Conservation (phyloP, 2,113 vertebrate genomes). For the Cynoglossus semilaevis region DNA sequence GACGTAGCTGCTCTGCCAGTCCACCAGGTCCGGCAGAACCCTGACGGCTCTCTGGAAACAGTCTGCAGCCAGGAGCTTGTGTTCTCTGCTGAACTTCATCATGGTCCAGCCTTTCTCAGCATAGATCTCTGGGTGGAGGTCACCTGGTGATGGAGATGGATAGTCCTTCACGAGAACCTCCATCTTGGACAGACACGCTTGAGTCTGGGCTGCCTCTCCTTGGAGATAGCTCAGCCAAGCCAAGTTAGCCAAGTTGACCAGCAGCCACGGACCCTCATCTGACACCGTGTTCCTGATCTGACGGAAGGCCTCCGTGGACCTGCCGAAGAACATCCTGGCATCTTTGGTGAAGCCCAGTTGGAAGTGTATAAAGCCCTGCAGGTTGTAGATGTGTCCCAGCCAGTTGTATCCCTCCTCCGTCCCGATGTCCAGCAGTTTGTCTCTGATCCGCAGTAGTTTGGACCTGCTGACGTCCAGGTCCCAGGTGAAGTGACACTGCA, state of each 20-base stretch:
- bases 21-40: constrained; percentile 58
- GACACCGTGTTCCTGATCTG: constrained; percentile 49
- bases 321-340: constrained; percentile 38
- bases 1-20: constrained; percentile 51
- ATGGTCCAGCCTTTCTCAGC: constrained; percentile 69
- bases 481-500: constrained; percentile 67
- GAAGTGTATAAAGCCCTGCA: constrained; percentile 54
- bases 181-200: constrained; percentile 34
- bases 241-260: constrained; percentile 62
- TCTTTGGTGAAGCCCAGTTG: background rate
- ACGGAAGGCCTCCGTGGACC: constrained; percentile 50
- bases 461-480: constrained; percentile 13
- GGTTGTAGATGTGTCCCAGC: constrained; percentile 67
- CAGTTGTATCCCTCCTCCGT: constrained; percentile 37
- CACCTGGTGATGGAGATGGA: constrained; percentile 33
- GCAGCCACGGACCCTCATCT: constrained; percentile 61
- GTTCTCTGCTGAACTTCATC: constrained; percentile 40
- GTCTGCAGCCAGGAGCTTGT: constrained; percentile 26
- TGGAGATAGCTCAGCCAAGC: constrained; percentile 57
- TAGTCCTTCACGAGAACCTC: constrained; percentile 18
- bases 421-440: constrained; percentile 54
- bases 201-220: constrained; percentile 26
- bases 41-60: constrained; percentile 58
- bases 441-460: constrained; percentile 23
- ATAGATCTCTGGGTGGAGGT: constrained; percentile 57